Evolutionary conservation across 2,888 invertebrate genomes (phyloP).

Genomic region (Scaeva pyrastri): DNA sequence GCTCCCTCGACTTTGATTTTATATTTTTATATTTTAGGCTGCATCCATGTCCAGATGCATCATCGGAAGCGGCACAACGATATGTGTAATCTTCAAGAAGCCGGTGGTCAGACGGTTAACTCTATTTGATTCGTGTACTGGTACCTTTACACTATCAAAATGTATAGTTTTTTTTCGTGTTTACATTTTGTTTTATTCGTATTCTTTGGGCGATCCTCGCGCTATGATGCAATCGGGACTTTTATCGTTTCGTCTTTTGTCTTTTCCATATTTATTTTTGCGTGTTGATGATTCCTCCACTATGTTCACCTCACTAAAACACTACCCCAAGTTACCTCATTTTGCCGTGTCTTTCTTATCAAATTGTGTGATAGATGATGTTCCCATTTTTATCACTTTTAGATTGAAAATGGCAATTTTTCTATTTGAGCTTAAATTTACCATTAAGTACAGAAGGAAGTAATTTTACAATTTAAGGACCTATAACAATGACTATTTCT

Average conservation of each 20-base stretch:
- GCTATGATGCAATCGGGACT: slow-evolving; percentile 73
- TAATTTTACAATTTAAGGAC: no score
- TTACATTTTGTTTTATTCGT: slow-evolving; percentile 36
- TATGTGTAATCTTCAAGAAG: slow-evolving; percentile 20
- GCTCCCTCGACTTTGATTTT: slow-evolving; percentile 15
- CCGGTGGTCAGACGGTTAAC: slow-evolving; percentile 1
- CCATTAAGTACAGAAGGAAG: no score
- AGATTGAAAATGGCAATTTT: no score
- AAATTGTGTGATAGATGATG: no score
- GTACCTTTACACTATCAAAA: slow-evolving; percentile 41
- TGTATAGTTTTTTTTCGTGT: slow-evolving; percentile 40
- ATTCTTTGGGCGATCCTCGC: slow-evolving; percentile 58
- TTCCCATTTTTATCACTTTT: no score
- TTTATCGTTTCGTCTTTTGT: slow-evolving; percentile 69
- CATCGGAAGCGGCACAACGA: slow-evolving; percentile 29
- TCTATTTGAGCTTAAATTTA: no score
- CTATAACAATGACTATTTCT: no score
- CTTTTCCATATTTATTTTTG: slow-evolving; percentile 55
- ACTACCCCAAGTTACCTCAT: no score
- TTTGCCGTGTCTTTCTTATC: no score
- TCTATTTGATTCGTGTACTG: slow-evolving; percentile 22
- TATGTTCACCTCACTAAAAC: no score
- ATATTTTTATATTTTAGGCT: neutral
- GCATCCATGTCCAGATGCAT: slow-evolving; percentile 42
- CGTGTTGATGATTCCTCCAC: no score